Base-by-base conservation (phyloP, 2,797 vertebrate genomes). In the Mastacembelus armatus region DNA sequence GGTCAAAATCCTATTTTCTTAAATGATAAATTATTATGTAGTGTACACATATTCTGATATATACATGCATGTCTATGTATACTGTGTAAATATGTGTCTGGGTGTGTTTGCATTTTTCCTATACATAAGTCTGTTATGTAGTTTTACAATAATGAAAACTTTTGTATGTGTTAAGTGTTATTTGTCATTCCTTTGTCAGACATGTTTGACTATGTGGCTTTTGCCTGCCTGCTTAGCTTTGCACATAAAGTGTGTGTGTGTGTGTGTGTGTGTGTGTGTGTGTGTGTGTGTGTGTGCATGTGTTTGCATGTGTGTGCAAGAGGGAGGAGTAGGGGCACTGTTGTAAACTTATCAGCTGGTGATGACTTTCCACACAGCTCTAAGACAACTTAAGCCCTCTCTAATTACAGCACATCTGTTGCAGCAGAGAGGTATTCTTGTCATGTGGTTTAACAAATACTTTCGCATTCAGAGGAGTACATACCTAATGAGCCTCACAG, bases 371-470 rank as follows among this genome's bases (percentile, higher is more conserved):
- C 88, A 89, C 89, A 84, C 88, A 78, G 84, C 92, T 90, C 89
- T 92, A 93, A 93, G 91, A 92, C 93, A 92, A 92, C 91, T 94
- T 94, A 94, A 93, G 91, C 91, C 92, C 85, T 74, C 89, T 93
- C 89, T 94, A 94, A 95, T 94, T 94, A 95, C 89, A 71, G 89
- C 93, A 94, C 93, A 94, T 95, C 93, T 95, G 93, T 94, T 94
- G 88, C 89, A 88, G 87, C 80, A 85, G 85, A 88, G 85, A 91
- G 91, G 92, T 92, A 92, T 93, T 93, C 92, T 91, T 91, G 91
- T 93, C 91, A 92, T 91, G 92, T 92, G 92, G 90, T 93, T 93
- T 89, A 92, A 92, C 92, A 93, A 94, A 94, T 93, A 93, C 92
- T 93, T 91, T 92, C 64, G 78, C 92, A 93, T 93, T 93, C 91